phyloP scores from a whole-genome alignment of 2,113 vertebrate genomes.

The Tylochromis polylepis region DNA sequence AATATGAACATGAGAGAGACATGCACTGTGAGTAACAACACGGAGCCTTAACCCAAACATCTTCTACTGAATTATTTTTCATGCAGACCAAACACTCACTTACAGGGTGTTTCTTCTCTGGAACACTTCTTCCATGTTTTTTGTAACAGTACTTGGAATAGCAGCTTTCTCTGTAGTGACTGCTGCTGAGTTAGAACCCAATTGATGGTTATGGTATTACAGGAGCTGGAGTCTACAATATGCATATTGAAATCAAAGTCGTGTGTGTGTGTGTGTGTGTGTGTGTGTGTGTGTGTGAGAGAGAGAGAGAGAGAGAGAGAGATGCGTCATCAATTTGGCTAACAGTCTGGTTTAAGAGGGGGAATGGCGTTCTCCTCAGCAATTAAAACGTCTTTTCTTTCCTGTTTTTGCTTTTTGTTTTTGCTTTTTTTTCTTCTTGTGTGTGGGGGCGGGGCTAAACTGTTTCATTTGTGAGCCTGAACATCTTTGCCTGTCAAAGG shows the following conservation, averaged over 20 bases:
- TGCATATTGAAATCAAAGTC: conserved; percentile 32
- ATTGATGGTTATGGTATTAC: not conserved
- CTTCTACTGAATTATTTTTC: not conserved
- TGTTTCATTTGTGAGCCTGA: conserved; percentile 52
- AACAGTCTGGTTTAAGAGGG: conserved; percentile 21
- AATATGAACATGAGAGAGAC: conserved; percentile 92
- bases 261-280: not conserved
- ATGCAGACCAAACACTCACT: not conserved
- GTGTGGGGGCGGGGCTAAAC: not conserved
- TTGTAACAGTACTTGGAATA: not conserved
- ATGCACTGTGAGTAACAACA: conserved; percentile 87
- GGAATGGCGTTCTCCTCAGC: conserved; percentile 7
- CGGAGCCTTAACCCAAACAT: not conserved
- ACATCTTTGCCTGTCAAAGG: conserved; percentile 63
- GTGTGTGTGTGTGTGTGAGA: rapidly evolving
- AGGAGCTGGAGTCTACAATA: not conserved
- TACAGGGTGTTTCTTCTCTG: not conserved
- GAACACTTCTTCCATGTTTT: not conserved
- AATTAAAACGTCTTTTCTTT: not conserved
- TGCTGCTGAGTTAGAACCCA: not conserved
- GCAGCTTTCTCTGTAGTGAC: not conserved
- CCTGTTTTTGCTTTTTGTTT: too few species aligned
- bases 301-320: too few species aligned
- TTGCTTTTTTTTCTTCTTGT: not conserved
- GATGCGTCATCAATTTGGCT: conserved; percentile 36